A percentile compares a stretch with the other conserved stretches of the same genome.
Conservation (phyloP, 1,140 invertebrate genomes). For the Stegodyphus dumicola region DNA sequence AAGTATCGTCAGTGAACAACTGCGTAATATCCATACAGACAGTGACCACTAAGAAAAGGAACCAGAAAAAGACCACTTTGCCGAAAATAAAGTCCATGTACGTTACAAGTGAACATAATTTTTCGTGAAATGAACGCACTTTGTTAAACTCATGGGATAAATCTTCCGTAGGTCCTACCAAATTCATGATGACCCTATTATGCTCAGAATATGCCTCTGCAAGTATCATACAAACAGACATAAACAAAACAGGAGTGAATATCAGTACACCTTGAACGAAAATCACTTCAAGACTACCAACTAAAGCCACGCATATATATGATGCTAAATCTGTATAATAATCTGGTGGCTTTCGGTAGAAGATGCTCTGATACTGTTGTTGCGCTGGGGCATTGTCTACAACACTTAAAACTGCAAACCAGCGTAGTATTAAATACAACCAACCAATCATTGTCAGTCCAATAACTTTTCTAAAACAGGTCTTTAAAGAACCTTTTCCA, state of each 20-base stretch:
- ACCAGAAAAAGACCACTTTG: conserved; percentile 62
- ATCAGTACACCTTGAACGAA: conserved; percentile 61
- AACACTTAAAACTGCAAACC: conserved; percentile 30
- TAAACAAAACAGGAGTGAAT: conserved; percentile 61
- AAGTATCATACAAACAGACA: conserved; percentile 62
- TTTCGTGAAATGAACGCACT: conserved; percentile 60
- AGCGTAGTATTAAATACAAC: conserved; percentile 36
- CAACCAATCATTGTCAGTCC: conserved; percentile 49
- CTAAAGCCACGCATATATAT: conserved; percentile 43
- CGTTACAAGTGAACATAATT: conserved; percentile 57
- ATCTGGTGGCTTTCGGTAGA: conserved; percentile 42
- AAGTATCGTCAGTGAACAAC: conserved; percentile 61
- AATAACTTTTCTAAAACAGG: conserved; percentile 23
- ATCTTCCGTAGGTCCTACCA: conserved; percentile 44
- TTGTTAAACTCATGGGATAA: conserved; percentile 37
- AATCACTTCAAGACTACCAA: conserved; percentile 48
- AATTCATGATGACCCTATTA: conserved; percentile 48
- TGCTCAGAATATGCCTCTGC: conserved; percentile 55
- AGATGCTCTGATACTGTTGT: conserved; percentile 46
- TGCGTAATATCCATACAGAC: conserved; percentile 62
- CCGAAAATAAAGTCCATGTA: conserved; percentile 61
- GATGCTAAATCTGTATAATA: conserved; percentile 2
- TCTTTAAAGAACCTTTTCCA: conserved; percentile 16
- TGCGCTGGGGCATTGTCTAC: conserved; percentile 51
- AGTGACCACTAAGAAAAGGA: conserved; percentile 51